Base-by-base conservation (phyloP, 2,888 invertebrate species). In the Amiota communis region DNA sequence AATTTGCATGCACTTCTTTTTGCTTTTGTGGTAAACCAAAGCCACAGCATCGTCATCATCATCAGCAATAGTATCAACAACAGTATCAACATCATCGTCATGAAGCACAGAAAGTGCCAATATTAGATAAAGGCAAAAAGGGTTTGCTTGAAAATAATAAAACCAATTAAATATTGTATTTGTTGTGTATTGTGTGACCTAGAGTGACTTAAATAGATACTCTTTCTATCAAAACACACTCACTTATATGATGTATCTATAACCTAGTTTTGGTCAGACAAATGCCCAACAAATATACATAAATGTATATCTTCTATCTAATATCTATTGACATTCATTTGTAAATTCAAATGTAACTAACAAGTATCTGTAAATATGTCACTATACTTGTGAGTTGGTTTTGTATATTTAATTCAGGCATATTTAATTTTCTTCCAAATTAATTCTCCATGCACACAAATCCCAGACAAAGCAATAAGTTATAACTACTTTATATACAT, bases 101-200 rank as follows among this genome's bases (percentile, higher is more conserved):
- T 36, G 20, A 70, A 73, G 75, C 46, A 77, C 74, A 76, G 75
- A 75, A 12, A 63, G 36, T 12, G 17, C 23, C n/a, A 63, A 46
- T 12, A 8, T 4, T 23, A 59, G 17, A 17, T 0, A 36, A 8
- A 12, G 46, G n/a, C 46, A 63, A 63, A 63, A 36, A 63, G 53
- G 63, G 36, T 11, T 17, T 46, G 17, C 2, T 63, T 53, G 36
- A 63, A 20, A n/a, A 13, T 36, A 13, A 67, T 51, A 67, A 67
- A 67, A 23, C 74, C 81, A 83, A 83, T 83, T 83, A 82, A 79
- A 74, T 72, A 79, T 67, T 67, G 79, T 76, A 6, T 36, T 36
- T n/a, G n/a, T n/a, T n/a, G n/a, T n/a, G n/a, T n/a, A 36, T 36
- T 4, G 0, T 36, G 74, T 82, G 82, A 83, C 82, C 83, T 81